Percentiles rank a stretch among this genome's conserved stretches.
These are phyloP conservation scores for Sesamia inferens DNA, from an alignment of 2,888 invertebrate genomes.

Conservation along the genomic window DNA sequence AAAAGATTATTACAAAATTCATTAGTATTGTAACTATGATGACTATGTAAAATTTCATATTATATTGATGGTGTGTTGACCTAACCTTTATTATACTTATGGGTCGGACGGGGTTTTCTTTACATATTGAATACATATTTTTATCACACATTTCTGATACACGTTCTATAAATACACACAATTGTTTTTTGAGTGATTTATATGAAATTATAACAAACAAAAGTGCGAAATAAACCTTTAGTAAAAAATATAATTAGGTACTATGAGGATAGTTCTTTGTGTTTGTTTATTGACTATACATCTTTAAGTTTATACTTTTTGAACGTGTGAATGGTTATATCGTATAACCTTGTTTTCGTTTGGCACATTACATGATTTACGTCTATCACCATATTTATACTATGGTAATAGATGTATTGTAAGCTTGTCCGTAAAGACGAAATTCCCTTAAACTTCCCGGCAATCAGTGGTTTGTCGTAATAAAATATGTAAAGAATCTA, in stretches of 20 bases:
- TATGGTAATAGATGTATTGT: slow-evolving; percentile 17
- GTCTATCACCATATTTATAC: slow-evolving; percentile 28
- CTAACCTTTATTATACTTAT: no score
- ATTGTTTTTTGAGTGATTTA: slow-evolving; percentile 8
- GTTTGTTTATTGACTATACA: slow-evolving; percentile 9
- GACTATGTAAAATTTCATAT: no score
- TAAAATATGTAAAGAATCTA: slow-evolving; percentile 53
- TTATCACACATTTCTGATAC: background rate
- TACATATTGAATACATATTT: no score
- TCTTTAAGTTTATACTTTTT: slow-evolving; percentile 26
- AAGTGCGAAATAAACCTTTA: slow-evolving; percentile 20
- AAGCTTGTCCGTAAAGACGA: slow-evolving; percentile 19
- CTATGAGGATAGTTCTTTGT: slow-evolving; percentile 35
- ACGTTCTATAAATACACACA: background rate
- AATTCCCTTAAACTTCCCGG: slow-evolving; percentile 23
- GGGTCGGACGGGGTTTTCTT: no score
- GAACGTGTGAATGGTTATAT: slow-evolving; percentile 12
- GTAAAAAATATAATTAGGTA: slow-evolving; percentile 21
- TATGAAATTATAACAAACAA: slow-evolving; percentile 31
- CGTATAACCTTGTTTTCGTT: slow-evolving; percentile 11
- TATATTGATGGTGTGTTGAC: no score
- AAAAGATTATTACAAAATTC: no score
- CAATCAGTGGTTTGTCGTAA: slow-evolving; percentile 38
- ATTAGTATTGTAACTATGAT: no score
- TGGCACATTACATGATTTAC: slow-evolving; percentile 16